A percentile compares a stretch with the other conserved stretches of the same genome.
Conservation (phyloP, 92 coral and sea anemone genomes). For the Porites rus region DNA sequence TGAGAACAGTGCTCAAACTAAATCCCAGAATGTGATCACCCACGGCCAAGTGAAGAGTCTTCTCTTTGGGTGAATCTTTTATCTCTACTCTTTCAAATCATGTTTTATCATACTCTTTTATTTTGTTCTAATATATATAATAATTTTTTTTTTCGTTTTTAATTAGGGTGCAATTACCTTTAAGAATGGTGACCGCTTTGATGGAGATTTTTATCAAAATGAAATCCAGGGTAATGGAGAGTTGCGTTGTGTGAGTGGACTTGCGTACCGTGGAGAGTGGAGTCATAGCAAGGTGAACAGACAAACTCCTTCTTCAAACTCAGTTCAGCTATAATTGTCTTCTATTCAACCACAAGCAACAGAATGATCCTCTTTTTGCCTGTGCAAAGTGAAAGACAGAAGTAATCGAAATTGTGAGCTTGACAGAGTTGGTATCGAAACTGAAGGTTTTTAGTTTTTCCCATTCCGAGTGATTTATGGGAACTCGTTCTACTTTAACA, state of each 20-base stretch:
- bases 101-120: neutral
- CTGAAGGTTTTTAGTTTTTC: too few species aligned
- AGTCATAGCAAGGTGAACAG: slow-evolving; percentile 84
- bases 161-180: slow-evolving; percentile 83
- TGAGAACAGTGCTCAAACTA: too few species aligned
- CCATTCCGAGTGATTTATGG: too few species aligned
- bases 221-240: slow-evolving; percentile 87
- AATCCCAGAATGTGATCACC: too few species aligned
- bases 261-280: slow-evolving; percentile 87
- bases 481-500: too few species aligned
- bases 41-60: too few species aligned
- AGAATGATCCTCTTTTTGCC: neutral
- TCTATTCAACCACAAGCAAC: neutral
- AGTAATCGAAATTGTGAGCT: too few species aligned
- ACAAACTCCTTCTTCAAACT: neutral
- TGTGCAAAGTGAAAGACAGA: too few species aligned
- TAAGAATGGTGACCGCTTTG: slow-evolving; percentile 80
- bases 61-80: too few species aligned
- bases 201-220: slow-evolving; percentile 77
- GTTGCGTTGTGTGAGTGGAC: slow-evolving; percentile 80
- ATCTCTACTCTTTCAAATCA: too few species aligned
- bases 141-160: neutral
- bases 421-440: too few species aligned
- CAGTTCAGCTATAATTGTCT: neutral
- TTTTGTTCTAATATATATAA: neutral